phyloP scores from a whole-genome alignment of 2,888 invertebrate species.

The Caradrina kadenii region DNA sequence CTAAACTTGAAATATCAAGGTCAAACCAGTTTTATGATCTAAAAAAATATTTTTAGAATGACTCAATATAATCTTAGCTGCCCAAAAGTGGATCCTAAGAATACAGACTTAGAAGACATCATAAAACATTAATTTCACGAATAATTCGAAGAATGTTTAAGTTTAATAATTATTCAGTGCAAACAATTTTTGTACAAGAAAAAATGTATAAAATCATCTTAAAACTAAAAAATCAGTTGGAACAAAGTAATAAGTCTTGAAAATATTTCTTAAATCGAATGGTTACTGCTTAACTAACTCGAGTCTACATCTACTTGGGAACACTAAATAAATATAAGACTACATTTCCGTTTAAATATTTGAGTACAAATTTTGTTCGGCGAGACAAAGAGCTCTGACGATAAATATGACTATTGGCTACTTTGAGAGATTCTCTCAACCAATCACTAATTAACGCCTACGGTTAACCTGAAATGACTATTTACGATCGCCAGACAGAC shows the following conservation, averaged over 20 bases:
- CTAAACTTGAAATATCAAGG: conserved; percentile 72
- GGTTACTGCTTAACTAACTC: conserved; percentile 60
- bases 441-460: conserved; percentile 58
- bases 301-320: conserved; percentile 41
- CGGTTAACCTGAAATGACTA: conserved; percentile 29
- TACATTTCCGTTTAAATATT: conserved; percentile 73
- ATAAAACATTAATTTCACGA: conserved; percentile 13
- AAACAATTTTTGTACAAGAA: conserved; percentile 18
- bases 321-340: conserved; percentile 60
- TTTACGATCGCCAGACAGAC: conserved; percentile 32
- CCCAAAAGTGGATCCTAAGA: conserved; percentile 43
- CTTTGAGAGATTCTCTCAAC: conserved; percentile 52
- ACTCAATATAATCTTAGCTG: conserved; percentile 63
- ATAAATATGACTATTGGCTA: conserved; percentile 37
- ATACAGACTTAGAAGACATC: neutral
- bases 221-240: conserved; percentile 31
- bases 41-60: conserved; percentile 63
- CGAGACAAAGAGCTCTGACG: conserved; percentile 36
- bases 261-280: conserved; percentile 52
- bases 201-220: conserved; percentile 24
- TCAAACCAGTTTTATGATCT: conserved; percentile 71
- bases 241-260: conserved; percentile 55
- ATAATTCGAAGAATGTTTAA: conserved; percentile 16
- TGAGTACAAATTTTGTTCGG: conserved; percentile 72
- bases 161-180: conserved; percentile 44